Conservation (phyloP, 1,140 invertebrate genomes). For the Drosophila yakuba region DNA sequence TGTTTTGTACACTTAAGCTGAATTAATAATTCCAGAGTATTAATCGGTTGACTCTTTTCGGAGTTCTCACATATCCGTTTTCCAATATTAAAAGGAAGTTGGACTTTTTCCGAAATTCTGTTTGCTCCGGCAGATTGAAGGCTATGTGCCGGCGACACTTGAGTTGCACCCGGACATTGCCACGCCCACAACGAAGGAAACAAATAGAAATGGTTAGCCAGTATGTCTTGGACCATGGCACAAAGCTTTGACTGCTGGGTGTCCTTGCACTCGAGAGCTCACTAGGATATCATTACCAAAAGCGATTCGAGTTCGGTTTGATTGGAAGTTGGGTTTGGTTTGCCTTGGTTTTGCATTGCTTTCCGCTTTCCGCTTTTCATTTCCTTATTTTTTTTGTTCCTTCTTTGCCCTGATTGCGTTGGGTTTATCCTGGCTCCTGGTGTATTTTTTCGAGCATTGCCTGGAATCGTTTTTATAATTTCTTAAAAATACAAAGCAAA, state of each 20-base stretch:
- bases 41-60: not conserved
- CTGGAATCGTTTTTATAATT: slow-evolving; percentile 72
- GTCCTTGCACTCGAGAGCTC: slow-evolving; percentile 20
- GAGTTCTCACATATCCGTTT: slow-evolving; percentile 18
- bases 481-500: slow-evolving; percentile 83
- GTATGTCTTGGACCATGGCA: slow-evolving; percentile 5
- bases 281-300: slow-evolving; percentile 72
- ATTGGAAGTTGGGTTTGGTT: slow-evolving; percentile 39
- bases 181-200: slow-evolving; percentile 22
- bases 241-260: slow-evolving; percentile 31
- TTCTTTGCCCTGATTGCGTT: slow-evolving; percentile 22
- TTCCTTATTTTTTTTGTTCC: too few species aligned
- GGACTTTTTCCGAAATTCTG: slow-evolving; percentile 37
- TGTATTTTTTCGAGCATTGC: slow-evolving; percentile 26
- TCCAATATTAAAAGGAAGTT: slow-evolving; percentile 38
- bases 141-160: slow-evolving; percentile 53
- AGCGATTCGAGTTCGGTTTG: slow-evolving; percentile 56
- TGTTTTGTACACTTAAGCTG: too few species aligned
- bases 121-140: slow-evolving; percentile 50
- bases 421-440: slow-evolving; percentile 6
- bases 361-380: not conserved
- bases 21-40: not conserved
- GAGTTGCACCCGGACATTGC: slow-evolving; percentile 18
- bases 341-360: slow-evolving; percentile 22
- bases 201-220: slow-evolving; percentile 35